Evolutionary conservation across 2,113 vertebrate genomes (phyloP).

Genomic region (Puntigrus tetrazona): DNA sequence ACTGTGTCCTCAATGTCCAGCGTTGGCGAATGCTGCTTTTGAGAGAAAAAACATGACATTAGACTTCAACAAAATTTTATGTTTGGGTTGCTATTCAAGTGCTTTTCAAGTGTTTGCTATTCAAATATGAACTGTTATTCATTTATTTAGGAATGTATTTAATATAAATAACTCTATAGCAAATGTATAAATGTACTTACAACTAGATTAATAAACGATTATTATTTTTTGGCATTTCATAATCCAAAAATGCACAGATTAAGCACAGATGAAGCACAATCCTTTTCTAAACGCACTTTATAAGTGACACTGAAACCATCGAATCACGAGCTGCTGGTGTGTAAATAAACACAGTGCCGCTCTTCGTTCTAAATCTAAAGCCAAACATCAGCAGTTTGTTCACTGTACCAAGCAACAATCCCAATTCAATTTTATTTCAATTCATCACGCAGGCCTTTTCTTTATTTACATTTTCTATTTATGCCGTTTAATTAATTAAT

Average conservation of each 20-base stretch:
- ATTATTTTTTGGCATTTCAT: not conserved
- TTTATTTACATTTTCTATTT: not conserved
- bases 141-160: not conserved
- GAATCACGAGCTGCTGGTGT: not conserved
- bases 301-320: not conserved
- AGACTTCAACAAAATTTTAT: not conserved
- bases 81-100: too few relatives aligned
- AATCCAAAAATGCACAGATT: too few relatives aligned
- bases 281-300: not conserved
- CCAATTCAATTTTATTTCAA: too few relatives aligned
- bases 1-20: not conserved
- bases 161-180: too few relatives aligned
- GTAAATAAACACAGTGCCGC: not conserved
- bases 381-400: not conserved
- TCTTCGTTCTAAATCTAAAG: not conserved
- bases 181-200: too few relatives aligned
- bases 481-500: not conserved
- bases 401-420: not conserved
- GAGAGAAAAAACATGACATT: not conserved
- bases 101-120: not conserved
- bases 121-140: not conserved
- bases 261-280: not conserved
- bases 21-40: not conserved
- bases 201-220: too few relatives aligned
- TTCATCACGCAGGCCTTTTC: not conserved